Base-by-base conservation (phyloP, 2,113 vertebrate species). In the Macaca mulatta region DNA sequence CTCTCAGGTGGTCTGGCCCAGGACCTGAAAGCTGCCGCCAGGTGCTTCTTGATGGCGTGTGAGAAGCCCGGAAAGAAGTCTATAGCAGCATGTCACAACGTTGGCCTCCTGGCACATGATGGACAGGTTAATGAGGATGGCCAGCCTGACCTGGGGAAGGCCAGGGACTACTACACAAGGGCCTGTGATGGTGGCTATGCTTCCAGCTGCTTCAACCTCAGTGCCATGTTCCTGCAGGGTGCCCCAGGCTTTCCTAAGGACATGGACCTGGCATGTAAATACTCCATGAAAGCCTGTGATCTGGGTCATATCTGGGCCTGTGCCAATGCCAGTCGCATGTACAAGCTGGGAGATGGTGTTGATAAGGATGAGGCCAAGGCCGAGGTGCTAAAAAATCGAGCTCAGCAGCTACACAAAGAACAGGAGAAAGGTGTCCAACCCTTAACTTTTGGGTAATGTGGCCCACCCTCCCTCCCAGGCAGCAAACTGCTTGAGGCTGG, bases 261-360 rank as follows among this genome's bases (percentile, higher is more conserved):
- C 98, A 99, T 99, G 99, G 92, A 18, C 52, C 87, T 12, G 30
- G 99, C 99, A 18, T 97, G 99, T 70, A 98, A 99, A 93, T 99
- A 99, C 69, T 99, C 99, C 0, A 90, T 99, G 98, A 99, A 98
- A 90, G 99, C 99, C 18, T 99, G 99, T 97, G 99, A 99, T 90
- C 98, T 99, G 96, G 99, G 99, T 94, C 99, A 99, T 5, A 40
- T 99, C 1, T 99, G 99, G 99, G 99, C 99, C 77, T 99, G 99
- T 69, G 99, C 99, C 90, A 99, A 99, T 4, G 99, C 99, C 95
- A 99, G 99, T 86, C 99, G 99, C 88, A 99, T 99, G 99, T 99
- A 99, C 98, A 99, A 97, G 97, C 98, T 99, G 23, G 99, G 99
- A 35, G 99, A 99, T 38, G 99, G 99, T 0, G 96, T 99, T 0